Evolutionary conservation across 37 sponge, comb jelly and placozoan species (phyloP).

Genomic region (Mnemiopsis leidyi): DNA sequence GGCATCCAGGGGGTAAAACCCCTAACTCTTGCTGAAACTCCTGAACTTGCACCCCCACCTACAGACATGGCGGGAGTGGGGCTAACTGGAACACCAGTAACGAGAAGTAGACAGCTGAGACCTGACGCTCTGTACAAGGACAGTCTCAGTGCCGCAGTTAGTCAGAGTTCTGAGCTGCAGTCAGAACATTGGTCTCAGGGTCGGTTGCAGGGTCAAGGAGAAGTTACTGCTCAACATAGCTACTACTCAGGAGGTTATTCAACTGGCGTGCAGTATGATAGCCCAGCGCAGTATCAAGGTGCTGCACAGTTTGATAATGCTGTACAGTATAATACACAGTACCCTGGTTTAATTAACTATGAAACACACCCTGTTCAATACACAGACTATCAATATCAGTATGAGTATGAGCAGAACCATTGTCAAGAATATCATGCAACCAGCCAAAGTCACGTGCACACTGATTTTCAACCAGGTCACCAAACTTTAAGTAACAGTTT

Average conservation of each 20-base stretch:
- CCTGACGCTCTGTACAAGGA: constrained; percentile 6
- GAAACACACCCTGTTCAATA: not conserved
- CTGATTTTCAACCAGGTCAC: too few relatives aligned
- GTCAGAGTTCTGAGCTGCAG: too few relatives aligned
- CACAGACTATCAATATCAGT: not conserved
- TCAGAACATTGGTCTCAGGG: too few relatives aligned
- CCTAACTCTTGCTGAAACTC: not conserved
- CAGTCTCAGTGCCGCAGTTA: not conserved
- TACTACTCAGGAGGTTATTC: not conserved
- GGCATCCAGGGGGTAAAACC: constrained; percentile 20
- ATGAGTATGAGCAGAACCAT: not conserved
- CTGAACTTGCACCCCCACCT: constrained; percentile 15
- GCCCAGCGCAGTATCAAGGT: not conserved
- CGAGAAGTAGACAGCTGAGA: not conserved
- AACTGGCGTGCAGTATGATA: not conserved
- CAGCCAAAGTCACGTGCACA: too few relatives aligned
- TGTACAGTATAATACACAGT: too few relatives aligned
- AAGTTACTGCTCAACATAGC: too few relatives aligned
- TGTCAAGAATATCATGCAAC: not conserved
- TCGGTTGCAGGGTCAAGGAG: too few relatives aligned
- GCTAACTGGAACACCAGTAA: not conserved
- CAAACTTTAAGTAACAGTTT: too few relatives aligned
- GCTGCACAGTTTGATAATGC: not conserved
- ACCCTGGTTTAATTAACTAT: too few relatives aligned
- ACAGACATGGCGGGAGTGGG: not conserved